These are phyloP conservation scores for Halcyon senegalensis DNA, from an alignment of 2,113 vertebrate species.

Conservation along the genomic window DNA sequence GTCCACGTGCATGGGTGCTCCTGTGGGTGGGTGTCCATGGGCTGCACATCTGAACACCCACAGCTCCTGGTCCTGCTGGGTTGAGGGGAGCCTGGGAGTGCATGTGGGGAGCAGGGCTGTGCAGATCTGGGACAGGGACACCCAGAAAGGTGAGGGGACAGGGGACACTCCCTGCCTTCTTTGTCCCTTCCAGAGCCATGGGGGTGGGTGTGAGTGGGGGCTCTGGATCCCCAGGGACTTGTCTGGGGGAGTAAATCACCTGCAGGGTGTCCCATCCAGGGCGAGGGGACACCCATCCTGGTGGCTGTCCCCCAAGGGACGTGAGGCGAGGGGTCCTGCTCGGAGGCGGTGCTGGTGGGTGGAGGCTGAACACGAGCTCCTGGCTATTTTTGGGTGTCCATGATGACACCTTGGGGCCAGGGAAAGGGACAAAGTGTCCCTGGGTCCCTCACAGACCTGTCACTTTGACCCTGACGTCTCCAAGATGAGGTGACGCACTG, in stretches of 20 bases:
- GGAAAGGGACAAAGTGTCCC: neutral
- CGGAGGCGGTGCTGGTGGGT: neutral
- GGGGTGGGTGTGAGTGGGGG: neutral
- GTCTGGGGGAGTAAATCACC: neutral
- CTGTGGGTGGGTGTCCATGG: no score
- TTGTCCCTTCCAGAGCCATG: rapidly evolving
- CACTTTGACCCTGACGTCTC: neutral
- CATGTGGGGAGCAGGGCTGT: rapidly evolving
- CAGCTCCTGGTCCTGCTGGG: neutral
- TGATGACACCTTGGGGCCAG: neutral
- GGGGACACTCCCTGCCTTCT: neutral
- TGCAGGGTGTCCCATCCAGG: rapidly evolving
- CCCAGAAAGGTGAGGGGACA: neutral
- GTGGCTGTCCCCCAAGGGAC: rapidly evolving
- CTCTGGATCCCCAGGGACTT: neutral
- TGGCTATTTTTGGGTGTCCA: conserved; percentile 30
- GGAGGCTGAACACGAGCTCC: neutral
- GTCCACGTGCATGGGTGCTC: neutral
- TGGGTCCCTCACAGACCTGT: rapidly evolving
- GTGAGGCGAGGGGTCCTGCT: neutral
- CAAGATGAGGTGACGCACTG: rapidly evolving
- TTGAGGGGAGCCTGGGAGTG: rapidly evolving
- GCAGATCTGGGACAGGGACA: neutral
- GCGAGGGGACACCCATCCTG: neutral
- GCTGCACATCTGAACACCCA: rapidly evolving